Conservation (phyloP, 2,113 vertebrate genomes). For the Clarias gariepinus region DNA sequence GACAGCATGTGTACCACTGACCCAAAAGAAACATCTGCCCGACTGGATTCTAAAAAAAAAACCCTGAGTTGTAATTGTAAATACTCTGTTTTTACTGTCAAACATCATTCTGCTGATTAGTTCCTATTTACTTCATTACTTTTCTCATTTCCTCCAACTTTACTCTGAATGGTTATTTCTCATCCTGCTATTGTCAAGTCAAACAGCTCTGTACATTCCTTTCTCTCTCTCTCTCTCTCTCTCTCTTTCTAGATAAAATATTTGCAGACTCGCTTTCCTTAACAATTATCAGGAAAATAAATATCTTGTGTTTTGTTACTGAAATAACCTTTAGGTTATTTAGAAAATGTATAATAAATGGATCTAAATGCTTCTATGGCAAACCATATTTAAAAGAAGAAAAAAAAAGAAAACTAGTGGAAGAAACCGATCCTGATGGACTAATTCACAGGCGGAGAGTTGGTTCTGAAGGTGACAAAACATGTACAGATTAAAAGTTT, state of each 20-base stretch:
- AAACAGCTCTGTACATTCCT: background rate
- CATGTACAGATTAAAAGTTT: background rate
- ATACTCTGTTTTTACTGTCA: too few species aligned
- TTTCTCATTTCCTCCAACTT: background rate
- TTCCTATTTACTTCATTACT: background rate
- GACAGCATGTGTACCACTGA: conserved; percentile 11
- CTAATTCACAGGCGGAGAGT: background rate
- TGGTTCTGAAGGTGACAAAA: background rate
- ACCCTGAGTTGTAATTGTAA: background rate
- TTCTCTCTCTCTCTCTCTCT: background rate
- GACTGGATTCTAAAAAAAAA: background rate
- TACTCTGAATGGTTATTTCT: background rate
- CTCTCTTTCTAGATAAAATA: background rate
- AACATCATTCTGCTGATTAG: too few species aligned
- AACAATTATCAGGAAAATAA: too few species aligned
- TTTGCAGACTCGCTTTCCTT: background rate
- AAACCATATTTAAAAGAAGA: too few species aligned
- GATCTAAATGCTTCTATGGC: background rate
- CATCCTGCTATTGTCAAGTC: background rate
- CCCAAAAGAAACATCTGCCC: background rate
- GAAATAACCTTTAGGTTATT: background rate
- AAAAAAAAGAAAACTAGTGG: background rate
- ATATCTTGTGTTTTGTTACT: background rate
- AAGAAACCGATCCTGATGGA: background rate
- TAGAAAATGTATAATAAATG: background rate